Evolutionary conservation across 2,888 invertebrate genomes (phyloP).

Genomic region (Anodontia alba): DNA sequence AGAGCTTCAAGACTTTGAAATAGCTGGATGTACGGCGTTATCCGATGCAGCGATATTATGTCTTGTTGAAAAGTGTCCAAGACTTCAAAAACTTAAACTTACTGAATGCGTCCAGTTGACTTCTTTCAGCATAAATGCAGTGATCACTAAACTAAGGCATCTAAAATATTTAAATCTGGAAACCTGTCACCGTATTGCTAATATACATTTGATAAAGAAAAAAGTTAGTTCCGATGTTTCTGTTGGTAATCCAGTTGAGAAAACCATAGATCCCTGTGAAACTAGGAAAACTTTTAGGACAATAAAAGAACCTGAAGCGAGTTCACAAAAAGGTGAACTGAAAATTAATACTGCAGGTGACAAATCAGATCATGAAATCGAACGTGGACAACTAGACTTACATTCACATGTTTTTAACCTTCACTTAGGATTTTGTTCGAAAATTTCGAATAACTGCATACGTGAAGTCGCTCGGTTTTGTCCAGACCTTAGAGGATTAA

Average conservation of each 20-base stretch:
- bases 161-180: slow-evolving; percentile 55
- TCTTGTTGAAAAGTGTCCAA: slow-evolving; percentile 58
- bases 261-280: neutral
- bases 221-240: neutral
- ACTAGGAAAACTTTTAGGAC: neutral
- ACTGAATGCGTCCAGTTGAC: slow-evolving; percentile 67
- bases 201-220: slow-evolving; percentile 19
- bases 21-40: slow-evolving; percentile 64
- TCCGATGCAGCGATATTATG: slow-evolving; percentile 60
- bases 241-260: too few relatives aligned
- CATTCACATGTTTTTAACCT: slow-evolving; percentile 61
- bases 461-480: slow-evolving; percentile 61
- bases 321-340: neutral
- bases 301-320: neutral
- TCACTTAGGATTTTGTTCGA: slow-evolving; percentile 66
- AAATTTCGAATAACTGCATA: slow-evolving; percentile 59
- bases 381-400: neutral
- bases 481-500: slow-evolving; percentile 57
- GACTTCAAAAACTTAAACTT: slow-evolving; percentile 53
- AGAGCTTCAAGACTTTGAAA: slow-evolving; percentile 47
- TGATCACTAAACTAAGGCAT: slow-evolving; percentile 48
- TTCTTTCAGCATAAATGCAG: slow-evolving; percentile 48
- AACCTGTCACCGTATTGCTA: slow-evolving; percentile 61
- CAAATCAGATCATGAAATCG: neutral
- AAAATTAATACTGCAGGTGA: neutral